Base-by-base conservation (phyloP, 2,113 vertebrate genomes). In the Solea senegalensis region DNA sequence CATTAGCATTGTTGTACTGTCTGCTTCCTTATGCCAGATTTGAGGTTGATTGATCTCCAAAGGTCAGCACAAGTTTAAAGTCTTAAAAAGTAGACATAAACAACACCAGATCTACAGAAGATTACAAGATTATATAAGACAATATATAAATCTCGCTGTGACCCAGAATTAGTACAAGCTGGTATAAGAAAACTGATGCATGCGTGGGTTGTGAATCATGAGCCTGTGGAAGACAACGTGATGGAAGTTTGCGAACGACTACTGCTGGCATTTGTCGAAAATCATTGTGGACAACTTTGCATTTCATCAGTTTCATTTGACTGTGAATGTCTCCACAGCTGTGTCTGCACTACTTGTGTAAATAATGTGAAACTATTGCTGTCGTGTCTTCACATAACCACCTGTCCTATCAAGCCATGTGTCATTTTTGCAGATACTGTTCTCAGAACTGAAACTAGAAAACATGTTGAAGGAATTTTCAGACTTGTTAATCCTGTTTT, bases 311-410 rank as follows among this genome's bases (percentile, higher is more conserved):
- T 74, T 72, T 64, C 11, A 64, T 64, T 61, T 65, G 46, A 41
- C 60, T 44, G 14, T 40, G 39, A 78, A 26, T 44, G 14, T 65
- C 28, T 61, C 69, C 74, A 21, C 21, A 69, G 62, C 61, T 74
- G 72, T 9, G n/a, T 62, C 46, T 43, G 40, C 27, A 0, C 14
- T 45, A 14, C 65, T 73, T 52, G 74, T 80, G 51, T 52, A 14
- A 39, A 82, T 72, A 60, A 75, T 72, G 48, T 60, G 13, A 62
- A 63, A 41, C 54, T 58, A 26, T 27, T 45, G 53, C 61, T 10
- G 41, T 7, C 69, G 57, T 63, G 65, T 21, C 56, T 16, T 65
- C 52, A 58, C 39, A 51, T 62, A 50, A 40, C 46, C 65, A 75
- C 44, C 74, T 74, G 74, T 51, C 48, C 58, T 21, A 39, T 76